phyloP scores from a whole-genome alignment of 1,140 invertebrate genomes.

The Melanaphis sacchari region DNA sequence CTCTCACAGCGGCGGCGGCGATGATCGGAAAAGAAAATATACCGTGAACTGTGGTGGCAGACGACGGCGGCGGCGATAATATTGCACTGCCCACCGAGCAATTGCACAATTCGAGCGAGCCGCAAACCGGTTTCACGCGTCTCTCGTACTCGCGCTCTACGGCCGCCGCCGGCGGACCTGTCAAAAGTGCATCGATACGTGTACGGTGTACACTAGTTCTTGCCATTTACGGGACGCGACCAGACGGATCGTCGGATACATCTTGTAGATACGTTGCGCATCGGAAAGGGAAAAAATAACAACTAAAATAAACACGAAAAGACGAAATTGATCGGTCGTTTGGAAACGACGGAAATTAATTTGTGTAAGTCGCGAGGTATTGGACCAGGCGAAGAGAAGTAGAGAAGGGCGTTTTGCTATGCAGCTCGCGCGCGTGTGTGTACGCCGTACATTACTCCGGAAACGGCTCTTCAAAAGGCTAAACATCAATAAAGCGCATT shows the following conservation, averaged over 20 bases:
- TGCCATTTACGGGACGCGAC: conserved; percentile 27
- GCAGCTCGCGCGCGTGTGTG: not conserved
- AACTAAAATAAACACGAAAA: conserved; percentile 24
- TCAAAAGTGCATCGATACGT: conserved; percentile 42
- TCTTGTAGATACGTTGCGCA: not conserved
- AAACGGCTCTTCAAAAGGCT: conserved; percentile 51
- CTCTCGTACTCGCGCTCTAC: not conserved
- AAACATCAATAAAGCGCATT: conserved; percentile 58
- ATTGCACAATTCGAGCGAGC: conserved; percentile 43
- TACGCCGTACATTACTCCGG: conserved; percentile 1
- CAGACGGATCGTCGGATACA: not conserved
- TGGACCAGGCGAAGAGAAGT: not conserved
- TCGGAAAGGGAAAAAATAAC: not conserved
- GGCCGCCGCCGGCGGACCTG: not conserved
- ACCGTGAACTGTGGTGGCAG: not conserved
- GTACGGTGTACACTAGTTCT: not conserved
- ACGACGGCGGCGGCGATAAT: conserved; percentile 34
- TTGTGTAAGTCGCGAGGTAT: not conserved
- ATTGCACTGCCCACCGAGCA: conserved; percentile 48
- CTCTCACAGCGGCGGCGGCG: not conserved
- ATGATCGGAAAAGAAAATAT: conserved; percentile 32
- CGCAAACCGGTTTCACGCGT: conserved; percentile 44
- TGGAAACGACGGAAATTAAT: conserved; percentile 44
- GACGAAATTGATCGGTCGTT: conserved; percentile 29
- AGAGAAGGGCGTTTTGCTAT: not conserved